phyloP scores from a whole-genome alignment of 2,888 invertebrate species.

The Hipparchia sbordonii region DNA sequence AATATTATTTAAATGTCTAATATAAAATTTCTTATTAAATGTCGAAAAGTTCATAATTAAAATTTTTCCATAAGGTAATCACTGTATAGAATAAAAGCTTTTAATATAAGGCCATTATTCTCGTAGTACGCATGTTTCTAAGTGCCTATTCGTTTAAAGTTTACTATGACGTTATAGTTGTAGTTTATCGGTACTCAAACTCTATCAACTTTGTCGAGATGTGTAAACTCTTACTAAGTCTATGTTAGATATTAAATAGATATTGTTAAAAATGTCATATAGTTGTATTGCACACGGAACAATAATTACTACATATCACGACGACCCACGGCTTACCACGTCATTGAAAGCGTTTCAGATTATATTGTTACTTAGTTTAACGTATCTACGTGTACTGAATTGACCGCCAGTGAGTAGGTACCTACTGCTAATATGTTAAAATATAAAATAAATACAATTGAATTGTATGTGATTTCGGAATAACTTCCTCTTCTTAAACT shows the following conservation, averaged over 20 bases:
- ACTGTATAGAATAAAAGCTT: too few species aligned
- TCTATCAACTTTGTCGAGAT: background rate
- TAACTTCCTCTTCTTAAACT: too few species aligned
- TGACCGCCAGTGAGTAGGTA: background rate
- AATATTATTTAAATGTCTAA: too few species aligned
- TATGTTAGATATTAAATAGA: background rate
- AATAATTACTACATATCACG: slow-evolving; percentile 35
- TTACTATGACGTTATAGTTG: too few species aligned
- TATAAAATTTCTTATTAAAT: too few species aligned
- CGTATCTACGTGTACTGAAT: background rate
- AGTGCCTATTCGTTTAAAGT: too few species aligned
- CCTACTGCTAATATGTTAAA: background rate
- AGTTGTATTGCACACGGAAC: slow-evolving; percentile 27
- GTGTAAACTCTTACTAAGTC: background rate
- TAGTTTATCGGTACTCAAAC: background rate
- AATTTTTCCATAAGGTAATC: too few species aligned
- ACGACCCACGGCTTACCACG: slow-evolving; percentile 22
- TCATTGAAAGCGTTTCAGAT: slow-evolving; percentile 9
- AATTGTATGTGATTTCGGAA: too few species aligned
- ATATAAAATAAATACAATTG: too few species aligned
- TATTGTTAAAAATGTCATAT: background rate
- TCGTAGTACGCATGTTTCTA: too few species aligned
- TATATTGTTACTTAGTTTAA: slow-evolving; percentile 2
- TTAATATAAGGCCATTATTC: too few species aligned
- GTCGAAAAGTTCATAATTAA: too few species aligned